These are phyloP conservation scores for Apeira syringaria DNA, from an alignment of 2,888 invertebrate genomes.

Conservation along the genomic window DNA sequence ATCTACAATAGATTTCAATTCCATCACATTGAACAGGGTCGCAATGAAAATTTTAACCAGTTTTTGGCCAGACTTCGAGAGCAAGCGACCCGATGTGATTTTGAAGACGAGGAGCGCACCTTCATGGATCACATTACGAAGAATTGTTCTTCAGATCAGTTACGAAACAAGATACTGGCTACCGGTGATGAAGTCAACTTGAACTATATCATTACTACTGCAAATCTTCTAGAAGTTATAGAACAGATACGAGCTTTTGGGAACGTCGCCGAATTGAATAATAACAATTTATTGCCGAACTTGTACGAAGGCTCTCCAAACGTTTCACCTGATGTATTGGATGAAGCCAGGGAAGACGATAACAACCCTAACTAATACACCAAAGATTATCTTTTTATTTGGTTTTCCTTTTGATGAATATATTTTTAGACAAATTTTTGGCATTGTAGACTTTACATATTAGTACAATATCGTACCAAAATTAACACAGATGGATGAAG, in stretches of 20 bases:
- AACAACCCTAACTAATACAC: background rate
- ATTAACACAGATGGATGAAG: background rate
- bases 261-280: background rate
- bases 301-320: background rate
- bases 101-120: background rate
- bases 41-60: background rate
- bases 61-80: background rate
- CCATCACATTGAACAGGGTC: background rate
- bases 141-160: background rate
- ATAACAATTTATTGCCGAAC: background rate
- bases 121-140: conserved; percentile 1
- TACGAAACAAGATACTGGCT: background rate
- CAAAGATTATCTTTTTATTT: background rate
- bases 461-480: background rate
- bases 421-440: background rate
- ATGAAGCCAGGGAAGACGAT: background rate
- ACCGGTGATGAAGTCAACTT: background rate
- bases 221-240: background rate
- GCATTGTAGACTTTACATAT: background rate
- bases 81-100: background rate
- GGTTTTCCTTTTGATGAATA: background rate
- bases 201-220: background rate
- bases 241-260: background rate
- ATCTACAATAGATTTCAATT: background rate
- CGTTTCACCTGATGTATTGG: background rate